phyloP scores from a whole-genome alignment of 2,113 vertebrate species.

The Silurus glanis region DNA sequence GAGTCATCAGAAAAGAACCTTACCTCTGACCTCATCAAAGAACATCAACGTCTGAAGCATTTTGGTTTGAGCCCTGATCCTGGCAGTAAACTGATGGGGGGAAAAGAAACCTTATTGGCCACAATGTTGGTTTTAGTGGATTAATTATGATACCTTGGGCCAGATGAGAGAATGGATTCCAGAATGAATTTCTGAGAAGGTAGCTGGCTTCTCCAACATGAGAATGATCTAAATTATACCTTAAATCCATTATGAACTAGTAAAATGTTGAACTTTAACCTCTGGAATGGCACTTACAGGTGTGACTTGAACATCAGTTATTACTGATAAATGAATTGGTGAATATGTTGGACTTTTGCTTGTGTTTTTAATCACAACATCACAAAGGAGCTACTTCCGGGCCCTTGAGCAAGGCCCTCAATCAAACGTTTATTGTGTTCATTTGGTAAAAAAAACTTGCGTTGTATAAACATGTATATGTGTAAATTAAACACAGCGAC shows the following conservation, averaged over 20 bases:
- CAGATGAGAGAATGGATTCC: not conserved
- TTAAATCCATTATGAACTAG: not conserved
- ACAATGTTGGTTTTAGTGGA: not conserved
- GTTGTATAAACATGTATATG: not conserved
- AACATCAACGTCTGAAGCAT: not conserved
- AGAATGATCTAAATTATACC: not conserved
- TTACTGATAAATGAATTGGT: no score
- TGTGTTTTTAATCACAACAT: no score
- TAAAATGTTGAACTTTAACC: not conserved
- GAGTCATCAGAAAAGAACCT: not conserved
- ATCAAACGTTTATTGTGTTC: not conserved
- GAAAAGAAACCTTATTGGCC: not conserved
- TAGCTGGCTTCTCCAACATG: not conserved
- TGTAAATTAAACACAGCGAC: slow-evolving; percentile 8
- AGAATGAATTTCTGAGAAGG: not conserved
- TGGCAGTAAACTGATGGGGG: not conserved
- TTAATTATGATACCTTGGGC: not conserved
- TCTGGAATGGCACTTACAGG: not conserved
- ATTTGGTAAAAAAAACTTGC: not conserved
- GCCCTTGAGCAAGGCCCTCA: no score
- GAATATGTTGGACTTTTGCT: no score
- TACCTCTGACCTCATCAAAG: not conserved
- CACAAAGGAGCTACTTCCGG: no score
- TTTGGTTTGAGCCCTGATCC: not conserved
- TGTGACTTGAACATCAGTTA: not conserved